Base-by-base conservation (phyloP, 2,113 vertebrate species). In the Trochalopteron elliotii region DNA sequence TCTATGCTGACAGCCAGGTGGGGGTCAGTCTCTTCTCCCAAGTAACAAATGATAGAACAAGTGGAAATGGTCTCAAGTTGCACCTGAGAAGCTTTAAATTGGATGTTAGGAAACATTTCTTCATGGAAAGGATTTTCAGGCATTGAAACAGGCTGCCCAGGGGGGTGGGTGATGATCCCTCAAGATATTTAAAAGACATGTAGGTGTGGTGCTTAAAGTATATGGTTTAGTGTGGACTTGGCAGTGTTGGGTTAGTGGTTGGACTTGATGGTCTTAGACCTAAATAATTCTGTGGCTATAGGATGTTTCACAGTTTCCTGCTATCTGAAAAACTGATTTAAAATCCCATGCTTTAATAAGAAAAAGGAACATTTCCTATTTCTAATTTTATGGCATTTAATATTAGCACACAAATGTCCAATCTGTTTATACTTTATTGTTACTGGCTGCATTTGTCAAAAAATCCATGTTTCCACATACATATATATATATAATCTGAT, bases 21-120 rank as follows among this genome's bases (percentile, higher is more conserved):
- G 20, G 30, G 16, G 20, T 14, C 3, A 1, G 23, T 1, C 37
- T 71, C 9, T 78, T 15, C 33, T 52, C 1, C 9, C 7, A 31
- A 1, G 59, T 19, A n/a, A 59, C 13, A 52, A 39, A 2, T 4
- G 3, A 39, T 2, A 45, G 22, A 6, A n/a, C 5, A n/a, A 52
- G 23, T 12, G 21, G 10, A 28, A 72, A 53, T 17, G 15, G 10
- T 9, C 21, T 40, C 24, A 60, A 12, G n/a, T 24, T 33, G 11
- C 7, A 28, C 15, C 25, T 31, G 8, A 5, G 2, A 16, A 35
- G 25, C 5, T 47, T 40, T 27, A 40, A 3, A 33, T 23, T 39
- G 9, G 12, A 47, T 40, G 23, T 23, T 27, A 20, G 7, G 45
- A 72, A 40, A 31, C 31, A 27, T 23, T 35, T 35, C 21, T n/a